Base-by-base conservation (phyloP, 2,797 vertebrate species). In the Hypotaenidia philippensis region DNA sequence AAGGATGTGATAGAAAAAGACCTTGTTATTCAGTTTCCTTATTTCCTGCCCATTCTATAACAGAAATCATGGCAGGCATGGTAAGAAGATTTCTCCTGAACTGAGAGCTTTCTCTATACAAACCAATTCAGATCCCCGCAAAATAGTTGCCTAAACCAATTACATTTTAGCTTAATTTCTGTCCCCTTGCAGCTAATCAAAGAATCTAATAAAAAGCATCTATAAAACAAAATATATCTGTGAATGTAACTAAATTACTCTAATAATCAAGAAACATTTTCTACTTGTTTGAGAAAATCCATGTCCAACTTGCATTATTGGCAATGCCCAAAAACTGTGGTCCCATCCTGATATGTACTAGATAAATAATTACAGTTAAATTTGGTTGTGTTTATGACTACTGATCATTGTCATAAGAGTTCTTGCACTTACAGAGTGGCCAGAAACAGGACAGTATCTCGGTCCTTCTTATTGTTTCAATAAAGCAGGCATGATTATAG, bases 401-500 rank as follows among this genome's bases (percentile, higher is more conserved):
- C 25, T 21, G 31, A 23, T 21, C 13, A 34, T 38, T 69, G 25
- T 9, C 26, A 65, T 79, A 32, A 59, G 26, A 63, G 3, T 27
- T 89, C 21, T 18, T 61, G 29, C 45, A 49, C 12, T n/a, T 82
- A n/a, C 8, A 59, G 10, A 21, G 13, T 15, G 26, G 18, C 21
- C 20, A 68, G 57, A 92, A 89, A 81, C 40, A 47, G 34, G 25
- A 13, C 27, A 17, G 6, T 52, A 23, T 49, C 36, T 68, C 50
- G 36, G 31, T 53, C 91, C 17, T 57, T 93, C 17, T 57, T 32
- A 36, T 10, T 32, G 32, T 31, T 77, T 27, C 17, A 61, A 9
- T 49, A 53, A 38, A 77, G 13, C 1, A 31, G 14, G 3, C 7
- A 32, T 17, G 0, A 0, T 41, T 61, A 55, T 5, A 72, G 9